Percentiles rank a stretch among this genome's conserved stretches.
These are phyloP conservation scores for Parapristionchus giblindavisi DNA, from an alignment of 2,888 invertebrate genomes.

Conservation along the genomic window DNA sequence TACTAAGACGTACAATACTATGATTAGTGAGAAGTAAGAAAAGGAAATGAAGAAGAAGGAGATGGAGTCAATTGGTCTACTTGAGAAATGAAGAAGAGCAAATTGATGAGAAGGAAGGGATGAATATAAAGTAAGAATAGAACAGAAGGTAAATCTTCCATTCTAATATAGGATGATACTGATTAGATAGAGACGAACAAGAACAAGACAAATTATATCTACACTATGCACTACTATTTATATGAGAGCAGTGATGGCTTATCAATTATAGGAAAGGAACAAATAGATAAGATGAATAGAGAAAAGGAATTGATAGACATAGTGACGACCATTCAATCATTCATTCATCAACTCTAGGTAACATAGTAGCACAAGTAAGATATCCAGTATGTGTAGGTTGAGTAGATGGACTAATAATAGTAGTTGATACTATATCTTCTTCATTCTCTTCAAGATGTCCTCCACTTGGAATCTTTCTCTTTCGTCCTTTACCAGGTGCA, in stretches of 20 bases:
- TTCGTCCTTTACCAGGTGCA: conserved; percentile 29
- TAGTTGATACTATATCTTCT: background rate
- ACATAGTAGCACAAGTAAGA: conserved; percentile 89
- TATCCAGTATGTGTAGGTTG: conserved; percentile 95
- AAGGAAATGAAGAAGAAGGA: background rate
- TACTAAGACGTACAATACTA: background rate
- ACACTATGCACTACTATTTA: background rate
- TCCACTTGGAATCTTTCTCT: conserved; percentile 29
- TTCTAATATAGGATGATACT: too few species aligned
- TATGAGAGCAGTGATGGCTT: background rate
- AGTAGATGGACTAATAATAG: conserved; percentile 72
- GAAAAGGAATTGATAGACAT: background rate
- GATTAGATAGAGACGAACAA: background rate
- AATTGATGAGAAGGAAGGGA: too few species aligned
- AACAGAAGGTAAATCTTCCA: too few species aligned
- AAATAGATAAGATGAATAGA: background rate
- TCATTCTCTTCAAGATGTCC: background rate
- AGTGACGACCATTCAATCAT: background rate
- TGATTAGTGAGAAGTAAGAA: background rate
- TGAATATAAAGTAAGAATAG: too few species aligned
- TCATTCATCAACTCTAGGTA: conserved; percentile 46
- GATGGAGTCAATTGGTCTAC: too few species aligned
- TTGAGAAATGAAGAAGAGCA: too few species aligned
- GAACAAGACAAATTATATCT: background rate
- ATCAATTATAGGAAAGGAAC: background rate